These are phyloP conservation scores for Drosophila diplacantha DNA, from an alignment of 2,888 invertebrate genomes.

Conservation along the genomic window DNA sequence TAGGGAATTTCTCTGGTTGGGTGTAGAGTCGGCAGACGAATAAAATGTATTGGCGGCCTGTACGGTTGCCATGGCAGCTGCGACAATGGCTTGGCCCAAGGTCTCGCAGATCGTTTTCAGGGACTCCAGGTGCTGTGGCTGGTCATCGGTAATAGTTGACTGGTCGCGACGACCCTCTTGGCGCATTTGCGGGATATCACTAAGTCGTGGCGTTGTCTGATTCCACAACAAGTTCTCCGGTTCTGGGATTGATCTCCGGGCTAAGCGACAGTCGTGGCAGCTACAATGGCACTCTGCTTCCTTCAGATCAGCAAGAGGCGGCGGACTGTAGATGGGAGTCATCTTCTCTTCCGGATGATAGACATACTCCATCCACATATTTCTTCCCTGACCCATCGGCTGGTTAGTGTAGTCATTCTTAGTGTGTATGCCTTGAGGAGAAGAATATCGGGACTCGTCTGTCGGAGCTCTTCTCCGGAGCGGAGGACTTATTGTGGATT, in stretches of 20 bases:
- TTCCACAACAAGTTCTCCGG: not conserved
- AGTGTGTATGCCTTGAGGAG: not conserved
- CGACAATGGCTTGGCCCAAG: constrained; percentile 12
- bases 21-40: not conserved
- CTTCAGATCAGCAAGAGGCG: not conserved
- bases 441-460: not conserved
- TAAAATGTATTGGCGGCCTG: not conserved
- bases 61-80: constrained; percentile 16
- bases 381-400: not conserved
- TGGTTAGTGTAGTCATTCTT: no score
- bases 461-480: not conserved
- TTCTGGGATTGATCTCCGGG: not conserved
- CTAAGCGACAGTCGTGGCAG: not conserved
- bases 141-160: not conserved
- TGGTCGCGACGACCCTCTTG: not conserved
- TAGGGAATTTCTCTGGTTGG: no score
- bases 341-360: not conserved
- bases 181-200: no score
- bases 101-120: constrained; percentile 21
- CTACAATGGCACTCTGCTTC: not conserved
- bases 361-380: constrained; percentile 1
- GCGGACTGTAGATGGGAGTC: not conserved
- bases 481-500: not conserved
- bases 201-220: not conserved
- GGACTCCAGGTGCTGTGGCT: not conserved